phyloP scores from a whole-genome alignment of 2,888 invertebrate genomes.

The Fragum sueziense region DNA sequence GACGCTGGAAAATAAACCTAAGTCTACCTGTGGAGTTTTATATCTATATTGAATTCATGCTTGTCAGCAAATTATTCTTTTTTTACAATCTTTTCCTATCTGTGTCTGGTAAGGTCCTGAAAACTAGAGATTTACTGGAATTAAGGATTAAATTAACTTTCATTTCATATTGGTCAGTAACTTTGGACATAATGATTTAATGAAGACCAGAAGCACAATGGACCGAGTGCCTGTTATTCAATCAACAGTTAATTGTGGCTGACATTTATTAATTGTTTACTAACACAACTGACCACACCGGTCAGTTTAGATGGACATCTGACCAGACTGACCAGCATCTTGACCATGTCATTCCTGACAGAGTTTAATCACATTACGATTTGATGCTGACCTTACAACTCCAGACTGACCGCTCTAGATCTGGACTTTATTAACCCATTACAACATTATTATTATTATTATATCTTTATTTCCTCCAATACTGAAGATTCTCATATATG shows the following conservation, averaged over 20 bases:
- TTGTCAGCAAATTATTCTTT: constrained; percentile 3
- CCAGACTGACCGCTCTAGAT: background rate
- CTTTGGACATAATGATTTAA: constrained; percentile 6
- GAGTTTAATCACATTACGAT: constrained; percentile 26
- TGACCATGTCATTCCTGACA: constrained; percentile 37
- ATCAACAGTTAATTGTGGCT: constrained; percentile 50
- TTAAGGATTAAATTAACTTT: no score
- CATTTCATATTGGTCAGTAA: no score
- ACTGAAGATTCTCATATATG: no score
- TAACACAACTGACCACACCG: constrained; percentile 29
- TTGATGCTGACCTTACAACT: background rate
- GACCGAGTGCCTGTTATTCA: constrained; percentile 8
- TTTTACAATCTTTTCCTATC: background rate
- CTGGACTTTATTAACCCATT: constrained; percentile 9
- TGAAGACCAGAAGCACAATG: constrained; percentile 7
- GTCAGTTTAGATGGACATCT: constrained; percentile 18
- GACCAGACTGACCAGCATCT: constrained; percentile 41
- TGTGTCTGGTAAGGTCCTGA: no score
- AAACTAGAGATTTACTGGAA: no score
- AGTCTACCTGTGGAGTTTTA: no score
- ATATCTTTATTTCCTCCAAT: no score
- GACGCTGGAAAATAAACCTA: no score
- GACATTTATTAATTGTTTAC: constrained; percentile 60
- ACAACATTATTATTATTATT: no score
- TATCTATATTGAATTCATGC: no score